Evolutionary conservation across 2,113 vertebrate genomes (phyloP).

Genomic region (Procapra przewalskii): DNA sequence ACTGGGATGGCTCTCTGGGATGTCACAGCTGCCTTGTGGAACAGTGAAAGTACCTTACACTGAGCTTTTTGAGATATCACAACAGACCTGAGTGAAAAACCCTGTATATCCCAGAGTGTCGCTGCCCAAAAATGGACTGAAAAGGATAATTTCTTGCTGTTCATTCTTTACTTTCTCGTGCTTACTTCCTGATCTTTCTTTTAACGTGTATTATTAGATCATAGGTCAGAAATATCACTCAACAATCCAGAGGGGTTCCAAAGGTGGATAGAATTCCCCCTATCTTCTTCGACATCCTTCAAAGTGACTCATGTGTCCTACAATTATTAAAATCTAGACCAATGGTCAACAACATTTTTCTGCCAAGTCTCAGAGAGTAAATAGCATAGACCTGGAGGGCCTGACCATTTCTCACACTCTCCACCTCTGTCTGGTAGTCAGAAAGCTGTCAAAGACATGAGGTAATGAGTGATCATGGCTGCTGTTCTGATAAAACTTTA

Average conservation of each 20-base stretch:
- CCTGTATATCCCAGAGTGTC: accelerated
- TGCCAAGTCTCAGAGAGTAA: not conserved
- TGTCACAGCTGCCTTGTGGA: not conserved
- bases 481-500: not conserved
- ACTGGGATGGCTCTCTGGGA: not conserved
- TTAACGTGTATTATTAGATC: not conserved
- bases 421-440: accelerated
- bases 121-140: not conserved
- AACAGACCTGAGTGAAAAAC: not conserved
- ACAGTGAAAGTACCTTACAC: accelerated
- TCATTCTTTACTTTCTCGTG: not conserved
- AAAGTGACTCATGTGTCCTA: accelerated
- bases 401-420: not conserved
- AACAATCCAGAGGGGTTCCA: not conserved
- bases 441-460: not conserved
- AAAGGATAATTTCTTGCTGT: not conserved
- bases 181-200: not conserved
- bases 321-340: not conserved
- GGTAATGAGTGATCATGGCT: accelerated
- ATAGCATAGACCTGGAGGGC: not conserved
- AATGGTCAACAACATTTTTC: not conserved
- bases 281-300: not conserved
- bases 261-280: not conserved
- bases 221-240: not conserved
- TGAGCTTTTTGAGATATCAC: not conserved